Conservation (phyloP, 2,888 invertebrate species). For the Ectemnius cavifrons region DNA sequence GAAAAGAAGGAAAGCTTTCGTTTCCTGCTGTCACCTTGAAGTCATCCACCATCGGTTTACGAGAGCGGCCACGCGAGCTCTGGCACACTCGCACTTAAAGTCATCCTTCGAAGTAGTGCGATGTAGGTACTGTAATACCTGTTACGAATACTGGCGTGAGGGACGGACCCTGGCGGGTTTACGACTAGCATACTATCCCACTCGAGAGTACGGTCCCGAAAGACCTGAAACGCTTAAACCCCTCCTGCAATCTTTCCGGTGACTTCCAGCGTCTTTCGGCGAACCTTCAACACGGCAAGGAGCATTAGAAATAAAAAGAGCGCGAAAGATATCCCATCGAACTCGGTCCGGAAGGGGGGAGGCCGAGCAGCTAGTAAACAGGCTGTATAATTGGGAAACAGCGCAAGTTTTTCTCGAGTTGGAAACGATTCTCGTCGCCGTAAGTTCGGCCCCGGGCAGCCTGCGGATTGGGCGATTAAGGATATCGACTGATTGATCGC, state of each 20-base stretch:
- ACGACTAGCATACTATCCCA: slow-evolving; percentile 46
- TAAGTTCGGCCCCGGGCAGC: no score
- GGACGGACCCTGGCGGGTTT: slow-evolving; percentile 43
- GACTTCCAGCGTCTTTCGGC: slow-evolving; percentile 22
- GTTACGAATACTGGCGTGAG: slow-evolving; percentile 49
- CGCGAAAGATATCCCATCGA: no score
- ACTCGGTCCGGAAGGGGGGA: no score
- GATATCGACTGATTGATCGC: slow-evolving; percentile 64
- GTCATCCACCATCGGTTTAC: slow-evolving; percentile 63
- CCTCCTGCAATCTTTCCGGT: slow-evolving; percentile 40
- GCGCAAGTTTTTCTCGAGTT: no score
- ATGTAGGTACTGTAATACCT: slow-evolving; percentile 56
- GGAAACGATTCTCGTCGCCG: background rate
- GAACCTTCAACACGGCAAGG: background rate
- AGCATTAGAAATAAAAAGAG: no score
- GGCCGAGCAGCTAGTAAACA: no score
- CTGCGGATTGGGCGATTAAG: slow-evolving; percentile 51
- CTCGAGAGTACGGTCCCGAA: slow-evolving; percentile 37
- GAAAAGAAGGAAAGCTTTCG: slow-evolving; percentile 45
- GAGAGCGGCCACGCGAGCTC: slow-evolving; percentile 56
- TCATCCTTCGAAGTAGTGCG: slow-evolving; percentile 61
- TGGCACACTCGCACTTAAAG: slow-evolving; percentile 59
- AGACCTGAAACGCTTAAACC: slow-evolving; percentile 55
- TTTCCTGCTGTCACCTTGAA: slow-evolving; percentile 61
- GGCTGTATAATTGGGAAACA: no score